Percentiles rank a stretch among this genome's conserved stretches.
Conservation (phyloP, 1,140 invertebrate species). For the Heliconius hewitsoni region DNA sequence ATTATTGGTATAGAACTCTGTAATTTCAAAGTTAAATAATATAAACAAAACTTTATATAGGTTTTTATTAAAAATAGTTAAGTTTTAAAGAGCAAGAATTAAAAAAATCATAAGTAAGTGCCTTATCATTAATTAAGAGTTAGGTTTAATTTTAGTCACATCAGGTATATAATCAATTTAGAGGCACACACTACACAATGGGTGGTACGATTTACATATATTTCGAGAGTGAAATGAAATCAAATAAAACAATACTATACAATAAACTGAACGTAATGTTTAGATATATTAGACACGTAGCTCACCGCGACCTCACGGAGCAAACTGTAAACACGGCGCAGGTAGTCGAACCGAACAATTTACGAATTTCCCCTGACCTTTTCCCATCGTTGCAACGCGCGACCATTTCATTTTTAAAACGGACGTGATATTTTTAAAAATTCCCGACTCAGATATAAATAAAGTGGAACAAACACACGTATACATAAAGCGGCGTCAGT, state of each 20-base stretch:
- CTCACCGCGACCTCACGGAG: not conserved
- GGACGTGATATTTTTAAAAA: conserved; percentile 63
- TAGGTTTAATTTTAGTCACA: too few relatives aligned
- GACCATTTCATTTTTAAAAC: conserved; percentile 51
- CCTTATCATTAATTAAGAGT: too few relatives aligned
- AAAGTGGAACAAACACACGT: conserved; percentile 51
- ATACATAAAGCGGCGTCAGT: conserved; percentile 41
- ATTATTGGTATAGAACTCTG: not conserved
- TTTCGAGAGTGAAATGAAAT: not conserved
- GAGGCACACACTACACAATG: not conserved
- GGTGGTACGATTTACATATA: not conserved
- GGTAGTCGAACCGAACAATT: not conserved
- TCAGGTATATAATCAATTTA: too few relatives aligned
- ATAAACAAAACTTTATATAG: too few relatives aligned
- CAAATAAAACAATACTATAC: too few relatives aligned
- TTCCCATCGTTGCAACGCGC: conserved; percentile 42
- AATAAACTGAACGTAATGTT: not conserved
- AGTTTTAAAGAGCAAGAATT: too few relatives aligned
- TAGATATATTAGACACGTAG: not conserved
- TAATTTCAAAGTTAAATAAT: too few relatives aligned
- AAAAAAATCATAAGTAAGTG: too few relatives aligned
- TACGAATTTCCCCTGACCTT: conserved; percentile 60
- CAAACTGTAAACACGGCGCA: not conserved
- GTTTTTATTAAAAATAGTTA: too few relatives aligned
- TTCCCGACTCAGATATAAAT: conserved; percentile 62